Evolutionary conservation across 2,797 vertebrate genomes (phyloP).

Genomic region (Microctenopoma steveboyesi): DNA sequence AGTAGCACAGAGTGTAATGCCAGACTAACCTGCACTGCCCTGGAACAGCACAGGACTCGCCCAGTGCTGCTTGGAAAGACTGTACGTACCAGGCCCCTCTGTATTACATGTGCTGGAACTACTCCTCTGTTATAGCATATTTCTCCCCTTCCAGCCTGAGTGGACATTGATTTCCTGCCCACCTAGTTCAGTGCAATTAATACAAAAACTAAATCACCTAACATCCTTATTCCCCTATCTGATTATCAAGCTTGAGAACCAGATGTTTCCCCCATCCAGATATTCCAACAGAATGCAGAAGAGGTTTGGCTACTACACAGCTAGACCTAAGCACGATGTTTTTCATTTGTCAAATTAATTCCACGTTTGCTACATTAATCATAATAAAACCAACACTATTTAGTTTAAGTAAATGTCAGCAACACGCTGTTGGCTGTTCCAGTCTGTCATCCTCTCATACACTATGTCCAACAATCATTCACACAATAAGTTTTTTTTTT

Average conservation of each 20-base stretch:
- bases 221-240: background rate
- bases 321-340: background rate
- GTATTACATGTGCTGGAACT: background rate
- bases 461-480: conserved; percentile 51
- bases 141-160: background rate
- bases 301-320: background rate
- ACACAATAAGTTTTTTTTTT: conserved; percentile 21
- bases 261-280: conserved; percentile 10
- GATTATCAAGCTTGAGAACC: background rate
- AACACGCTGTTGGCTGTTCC: conserved; percentile 54
- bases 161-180: background rate
- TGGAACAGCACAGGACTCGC: conserved; percentile 21
- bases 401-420: conserved; percentile 50
- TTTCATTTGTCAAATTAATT: background rate
- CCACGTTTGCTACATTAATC: conserved; percentile 27
- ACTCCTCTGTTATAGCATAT: conserved; percentile 1
- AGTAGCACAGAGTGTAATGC: conserved; percentile 31
- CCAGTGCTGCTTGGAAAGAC: conserved; percentile 21
- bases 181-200: conserved; percentile 1
- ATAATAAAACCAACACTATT: conserved; percentile 18
- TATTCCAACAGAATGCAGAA: background rate
- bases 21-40: conserved; percentile 45
- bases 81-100: conserved; percentile 26
- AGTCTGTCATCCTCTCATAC: conserved; percentile 47
- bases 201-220: background rate